Base-by-base conservation (phyloP, 2,888 invertebrate species). In the Sepiola atlantica region DNA sequence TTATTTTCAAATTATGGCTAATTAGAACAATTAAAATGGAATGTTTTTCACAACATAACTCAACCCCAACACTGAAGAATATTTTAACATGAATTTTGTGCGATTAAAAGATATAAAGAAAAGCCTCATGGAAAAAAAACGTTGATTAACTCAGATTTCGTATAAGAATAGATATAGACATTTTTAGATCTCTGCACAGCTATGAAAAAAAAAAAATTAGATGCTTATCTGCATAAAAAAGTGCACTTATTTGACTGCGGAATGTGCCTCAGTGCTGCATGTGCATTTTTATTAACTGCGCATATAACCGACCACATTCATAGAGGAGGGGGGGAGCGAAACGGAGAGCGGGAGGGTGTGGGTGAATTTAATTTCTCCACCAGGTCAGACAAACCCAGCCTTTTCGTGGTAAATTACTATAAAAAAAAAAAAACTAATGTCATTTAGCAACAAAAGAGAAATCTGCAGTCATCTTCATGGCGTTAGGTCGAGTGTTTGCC, bases 211-310 rank as follows among this genome's bases (percentile, higher is more conserved):
- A 24, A 6, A 61, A 28, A 61, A 61, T 24, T 61, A 77, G 77
- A 77, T 77, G n/a, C 77, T 32, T 77, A 77, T 32, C 77, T 77
- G 77, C 32, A 21, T n/a, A 77, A 77, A 77, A 61, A 77, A 77
- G 77, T 77, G 77, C 77, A 77, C 77, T 77, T 77, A 32, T 77
- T 77, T 77, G n/a, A n/a, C 32, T 77, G n/a, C n/a, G 77, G 77
- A 77, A 77, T 77, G 77, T 77, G 77, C 77, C 12, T n/a, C 77
- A n/a, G n/a, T 16, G n/a, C 77, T 77, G 77, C 77, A 77, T 77
- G 21, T 21, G 77, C 77, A 18, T 77, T 77, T 77, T 77, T 32
- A 77, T 77, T 32, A 77, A 77, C 77, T 77, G 77, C 77, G 77
- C 77, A 77, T 77, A 77, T 77, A 77, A 77, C 32, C n/a, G 16